Percentiles rank a stretch among this genome's conserved stretches.
phyloP scores from a whole-genome alignment of 2,888 invertebrate species.

The Mythimna vitellina region DNA sequence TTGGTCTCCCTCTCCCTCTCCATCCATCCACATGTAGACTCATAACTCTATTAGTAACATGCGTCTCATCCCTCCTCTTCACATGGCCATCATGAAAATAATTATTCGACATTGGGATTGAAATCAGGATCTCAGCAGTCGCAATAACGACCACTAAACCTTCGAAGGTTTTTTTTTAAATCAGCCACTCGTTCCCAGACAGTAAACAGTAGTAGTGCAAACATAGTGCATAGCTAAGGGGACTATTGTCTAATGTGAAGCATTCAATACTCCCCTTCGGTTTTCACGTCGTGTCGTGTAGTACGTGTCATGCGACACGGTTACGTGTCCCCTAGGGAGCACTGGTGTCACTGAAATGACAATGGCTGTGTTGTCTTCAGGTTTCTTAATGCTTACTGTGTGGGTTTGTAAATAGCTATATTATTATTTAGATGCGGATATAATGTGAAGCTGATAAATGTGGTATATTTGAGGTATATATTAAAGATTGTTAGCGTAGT shows the following conservation, averaged over 20 bases:
- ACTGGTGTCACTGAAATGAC: constrained; percentile 32
- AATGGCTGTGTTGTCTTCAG: constrained; percentile 11
- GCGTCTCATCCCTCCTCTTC: no score
- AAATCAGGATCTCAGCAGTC: background rate
- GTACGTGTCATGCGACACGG: constrained; percentile 3
- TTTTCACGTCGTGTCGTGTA: constrained; percentile 9
- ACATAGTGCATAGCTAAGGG: background rate
- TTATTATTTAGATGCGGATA: background rate
- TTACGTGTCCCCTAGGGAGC: constrained; percentile 7
- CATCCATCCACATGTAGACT: no score
- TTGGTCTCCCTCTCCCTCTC: no score
- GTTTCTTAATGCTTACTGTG: constrained; percentile 14
- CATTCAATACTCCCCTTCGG: constrained; percentile 26
- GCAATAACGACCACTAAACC: no score
- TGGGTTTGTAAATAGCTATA: background rate
- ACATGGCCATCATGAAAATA: background rate
- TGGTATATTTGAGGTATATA: background rate
- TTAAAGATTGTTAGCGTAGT: background rate
- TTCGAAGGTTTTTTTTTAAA: background rate
- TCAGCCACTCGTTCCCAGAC: background rate
- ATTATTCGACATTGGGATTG: background rate
- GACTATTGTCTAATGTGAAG: constrained; percentile 8
- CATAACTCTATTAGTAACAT: no score
- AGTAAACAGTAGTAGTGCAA: background rate
- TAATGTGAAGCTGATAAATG: background rate